Evolutionary conservation across 2,113 vertebrate genomes (phyloP).

Genomic region (Ammodytes dubius): DNA sequence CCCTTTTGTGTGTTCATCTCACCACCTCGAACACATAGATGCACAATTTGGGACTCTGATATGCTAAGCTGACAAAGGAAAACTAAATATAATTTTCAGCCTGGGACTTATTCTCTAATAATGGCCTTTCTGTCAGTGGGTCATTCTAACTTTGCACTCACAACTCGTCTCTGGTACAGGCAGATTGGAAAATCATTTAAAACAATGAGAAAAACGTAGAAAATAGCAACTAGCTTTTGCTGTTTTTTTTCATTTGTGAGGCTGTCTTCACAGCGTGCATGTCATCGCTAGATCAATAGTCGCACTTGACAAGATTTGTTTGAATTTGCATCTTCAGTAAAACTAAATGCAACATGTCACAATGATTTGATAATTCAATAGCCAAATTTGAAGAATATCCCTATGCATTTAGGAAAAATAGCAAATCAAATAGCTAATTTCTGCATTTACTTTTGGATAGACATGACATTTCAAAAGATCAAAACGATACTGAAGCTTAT

Average conservation of each 20-base stretch:
- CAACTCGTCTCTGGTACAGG: neutral
- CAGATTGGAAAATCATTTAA: neutral
- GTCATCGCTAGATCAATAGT: no score
- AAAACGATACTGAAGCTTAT: neutral
- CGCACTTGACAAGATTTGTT: no score
- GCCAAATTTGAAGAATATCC: neutral
- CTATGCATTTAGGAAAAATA: neutral
- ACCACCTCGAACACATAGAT: neutral
- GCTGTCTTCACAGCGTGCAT: no score
- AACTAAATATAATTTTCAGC: neutral
- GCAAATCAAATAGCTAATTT: neutral
- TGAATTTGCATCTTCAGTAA: no score
- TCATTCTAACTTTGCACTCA: neutral
- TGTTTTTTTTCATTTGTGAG: no score
- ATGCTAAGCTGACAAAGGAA: neutral
- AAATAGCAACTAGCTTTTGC: no score
- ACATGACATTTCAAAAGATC: neutral
- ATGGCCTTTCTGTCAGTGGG: neutral
- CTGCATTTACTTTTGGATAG: neutral
- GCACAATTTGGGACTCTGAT: neutral
- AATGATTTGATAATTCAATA: no score
- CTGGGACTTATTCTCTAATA: neutral
- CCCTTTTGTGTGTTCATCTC: slow-evolving; percentile 63
- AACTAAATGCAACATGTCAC: no score
- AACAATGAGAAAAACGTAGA: no score